A percentile compares a stretch with the other conserved stretches of the same genome.
Conservation (phyloP, 2,888 invertebrate genomes). For the Drosophila cracens region DNA sequence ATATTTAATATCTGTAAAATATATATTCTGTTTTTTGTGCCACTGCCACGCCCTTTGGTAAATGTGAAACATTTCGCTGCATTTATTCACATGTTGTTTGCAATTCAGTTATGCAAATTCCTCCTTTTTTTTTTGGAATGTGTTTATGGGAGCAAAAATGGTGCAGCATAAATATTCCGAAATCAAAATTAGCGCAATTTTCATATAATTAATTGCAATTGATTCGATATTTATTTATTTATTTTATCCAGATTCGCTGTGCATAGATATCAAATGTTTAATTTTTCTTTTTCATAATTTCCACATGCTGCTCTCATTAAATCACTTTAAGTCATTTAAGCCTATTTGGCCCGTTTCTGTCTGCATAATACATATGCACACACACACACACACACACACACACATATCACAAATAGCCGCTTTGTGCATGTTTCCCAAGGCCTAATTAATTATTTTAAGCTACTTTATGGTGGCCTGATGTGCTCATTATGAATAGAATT, state of each 20-base stretch:
- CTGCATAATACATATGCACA: neutral
- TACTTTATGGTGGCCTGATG: conserved; percentile 25
- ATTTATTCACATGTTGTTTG: conserved; percentile 69
- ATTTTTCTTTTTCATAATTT: conserved; percentile 10
- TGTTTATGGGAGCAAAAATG: conserved; percentile 22
- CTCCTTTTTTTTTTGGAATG: conserved; percentile 14
- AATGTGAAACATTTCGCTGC: conserved; percentile 35
- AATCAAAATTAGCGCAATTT: conserved; percentile 67
- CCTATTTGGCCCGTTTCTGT: neutral
- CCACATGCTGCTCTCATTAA: conserved; percentile 25
- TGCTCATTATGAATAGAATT: conserved; percentile 47
- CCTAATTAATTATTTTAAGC: conserved; percentile 43
- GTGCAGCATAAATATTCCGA: conserved; percentile 49
- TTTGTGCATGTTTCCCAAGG: conserved; percentile 29
- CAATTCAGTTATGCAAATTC: conserved; percentile 74
- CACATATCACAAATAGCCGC: conserved; percentile 33
- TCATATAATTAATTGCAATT: conserved; percentile 72
- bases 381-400: neutral
- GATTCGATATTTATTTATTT: conserved; percentile 66
- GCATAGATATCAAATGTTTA: conserved; percentile 2
- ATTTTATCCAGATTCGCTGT: conserved; percentile 11
- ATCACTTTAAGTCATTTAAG: conserved; percentile 38
- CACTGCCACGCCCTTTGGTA: conserved; percentile 16
- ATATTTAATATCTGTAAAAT: conserved; percentile 37
- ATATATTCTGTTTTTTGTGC: conserved; percentile 11